Conservation (phyloP, 2,888 invertebrate genomes). For the Drosophila mulleri region DNA sequence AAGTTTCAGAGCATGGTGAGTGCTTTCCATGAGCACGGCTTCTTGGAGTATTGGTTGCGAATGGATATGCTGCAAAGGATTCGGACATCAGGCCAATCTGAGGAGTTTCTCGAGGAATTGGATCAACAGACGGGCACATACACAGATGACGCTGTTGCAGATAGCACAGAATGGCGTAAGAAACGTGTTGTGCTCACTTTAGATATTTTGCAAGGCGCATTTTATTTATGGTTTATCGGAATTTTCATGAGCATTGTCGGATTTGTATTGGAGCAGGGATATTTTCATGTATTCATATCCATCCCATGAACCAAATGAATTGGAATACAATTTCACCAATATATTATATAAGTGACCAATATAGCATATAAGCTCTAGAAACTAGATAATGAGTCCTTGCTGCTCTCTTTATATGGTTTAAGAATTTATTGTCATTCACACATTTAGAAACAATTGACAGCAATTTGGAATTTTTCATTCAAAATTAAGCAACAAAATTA, state of each 20-base stretch:
- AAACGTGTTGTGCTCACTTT: slow-evolving; percentile 74
- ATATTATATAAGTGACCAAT: not conserved
- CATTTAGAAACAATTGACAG: slow-evolving; percentile 8
- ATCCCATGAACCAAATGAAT: not conserved
- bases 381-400: not conserved
- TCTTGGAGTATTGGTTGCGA: slow-evolving; percentile 79
- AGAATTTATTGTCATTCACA: slow-evolving; percentile 16
- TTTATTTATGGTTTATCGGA: slow-evolving; percentile 69
- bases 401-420: not conserved
- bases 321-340: not conserved
- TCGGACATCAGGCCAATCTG: slow-evolving; percentile 46
- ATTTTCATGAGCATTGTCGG: not conserved
- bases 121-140: slow-evolving; percentile 33
- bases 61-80: slow-evolving; percentile 46
- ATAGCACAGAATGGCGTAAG: slow-evolving; percentile 33
- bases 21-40: slow-evolving; percentile 75
- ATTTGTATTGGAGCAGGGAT: not conserved
- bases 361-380: not conserved
- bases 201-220: slow-evolving; percentile 81
- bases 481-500: slow-evolving; percentile 32
- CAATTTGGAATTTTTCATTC: slow-evolving; percentile 23
- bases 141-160: slow-evolving; percentile 23
- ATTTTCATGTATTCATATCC: too few species aligned
- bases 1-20: slow-evolving; percentile 73
- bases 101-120: slow-evolving; percentile 57